phyloP scores from a whole-genome alignment of 2,797 vertebrate species.

The Vultur gryphus region DNA sequence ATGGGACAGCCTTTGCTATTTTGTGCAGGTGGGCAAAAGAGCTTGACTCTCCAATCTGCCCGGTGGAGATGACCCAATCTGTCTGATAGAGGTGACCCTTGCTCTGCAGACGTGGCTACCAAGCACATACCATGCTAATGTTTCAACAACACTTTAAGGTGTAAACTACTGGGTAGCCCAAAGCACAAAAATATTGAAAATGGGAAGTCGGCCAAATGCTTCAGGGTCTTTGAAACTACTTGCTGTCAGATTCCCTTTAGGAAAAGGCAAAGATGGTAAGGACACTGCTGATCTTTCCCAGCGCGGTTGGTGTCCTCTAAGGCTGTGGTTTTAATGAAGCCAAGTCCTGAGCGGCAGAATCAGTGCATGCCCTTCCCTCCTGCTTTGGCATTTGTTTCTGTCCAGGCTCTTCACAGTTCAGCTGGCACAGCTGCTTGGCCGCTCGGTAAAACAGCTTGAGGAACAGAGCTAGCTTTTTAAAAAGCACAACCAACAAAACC shows the following conservation, averaged over 20 bases:
- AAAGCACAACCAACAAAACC: background rate
- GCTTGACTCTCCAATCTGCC: background rate
- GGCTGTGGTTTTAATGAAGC: background rate
- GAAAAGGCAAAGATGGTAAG: background rate
- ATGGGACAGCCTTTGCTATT: background rate
- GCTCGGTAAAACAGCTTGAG: background rate
- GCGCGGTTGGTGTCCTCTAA: background rate
- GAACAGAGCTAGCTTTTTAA: background rate
- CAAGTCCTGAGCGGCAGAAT: slow-evolving; percentile 28
- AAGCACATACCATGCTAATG: background rate
- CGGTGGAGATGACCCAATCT: background rate
- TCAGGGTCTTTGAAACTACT: background rate
- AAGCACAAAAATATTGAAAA: background rate
- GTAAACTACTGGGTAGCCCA: background rate
- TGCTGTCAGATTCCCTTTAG: background rate
- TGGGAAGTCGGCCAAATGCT: background rate
- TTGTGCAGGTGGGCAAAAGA: background rate
- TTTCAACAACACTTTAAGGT: background rate
- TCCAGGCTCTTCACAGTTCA: slow-evolving; percentile 31
- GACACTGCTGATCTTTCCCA: background rate
- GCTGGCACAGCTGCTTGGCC: slow-evolving; percentile 22
- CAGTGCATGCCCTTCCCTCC: slow-evolving; percentile 37
- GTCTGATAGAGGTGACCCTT: background rate
- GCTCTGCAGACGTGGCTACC: background rate
- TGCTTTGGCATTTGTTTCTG: slow-evolving; percentile 33